Conservation (phyloP, 2,888 invertebrate species). For the Rhamnusium bicolor region DNA sequence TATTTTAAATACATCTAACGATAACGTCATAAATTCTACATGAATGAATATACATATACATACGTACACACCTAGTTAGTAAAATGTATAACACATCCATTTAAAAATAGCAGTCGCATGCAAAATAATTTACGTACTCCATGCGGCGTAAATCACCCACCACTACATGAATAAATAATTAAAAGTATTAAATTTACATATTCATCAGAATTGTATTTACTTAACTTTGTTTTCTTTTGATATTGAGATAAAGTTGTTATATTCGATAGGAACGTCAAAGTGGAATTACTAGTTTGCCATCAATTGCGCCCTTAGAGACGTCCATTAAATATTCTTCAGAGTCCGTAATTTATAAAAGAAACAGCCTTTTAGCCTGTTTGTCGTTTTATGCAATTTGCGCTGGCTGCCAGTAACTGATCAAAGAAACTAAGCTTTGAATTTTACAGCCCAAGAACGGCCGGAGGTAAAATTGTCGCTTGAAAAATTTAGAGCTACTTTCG, state of each 20-base stretch:
- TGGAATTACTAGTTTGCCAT: constrained; percentile 22
- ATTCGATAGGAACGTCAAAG: constrained; percentile 18
- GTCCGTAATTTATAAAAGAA: constrained; percentile 33
- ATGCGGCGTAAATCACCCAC: not conserved
- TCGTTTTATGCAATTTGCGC: constrained; percentile 26
- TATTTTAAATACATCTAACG: not conserved
- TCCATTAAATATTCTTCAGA: constrained; percentile 32
- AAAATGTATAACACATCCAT: not conserved
- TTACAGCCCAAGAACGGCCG: constrained; percentile 7
- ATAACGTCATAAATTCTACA: not conserved
- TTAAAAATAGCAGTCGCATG: not conserved
- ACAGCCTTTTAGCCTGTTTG: constrained; percentile 19
- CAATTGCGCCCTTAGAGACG: constrained; percentile 27
- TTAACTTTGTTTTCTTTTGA: not conserved
- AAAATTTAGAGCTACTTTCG: constrained; percentile 1
- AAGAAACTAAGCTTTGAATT: constrained; percentile 25
- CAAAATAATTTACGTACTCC: not conserved
- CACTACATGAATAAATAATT: not conserved
- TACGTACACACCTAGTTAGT: not conserved
- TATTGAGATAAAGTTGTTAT: constrained; percentile 15
- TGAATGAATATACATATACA: not conserved
- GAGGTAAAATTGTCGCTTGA: constrained; percentile 7
- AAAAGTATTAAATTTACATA: not conserved
- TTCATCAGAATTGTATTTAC: not conserved
- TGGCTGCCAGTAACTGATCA: constrained; percentile 21